phyloP scores from a whole-genome alignment of 1,140 invertebrate genomes.

The Drosophila carrolli region DNA sequence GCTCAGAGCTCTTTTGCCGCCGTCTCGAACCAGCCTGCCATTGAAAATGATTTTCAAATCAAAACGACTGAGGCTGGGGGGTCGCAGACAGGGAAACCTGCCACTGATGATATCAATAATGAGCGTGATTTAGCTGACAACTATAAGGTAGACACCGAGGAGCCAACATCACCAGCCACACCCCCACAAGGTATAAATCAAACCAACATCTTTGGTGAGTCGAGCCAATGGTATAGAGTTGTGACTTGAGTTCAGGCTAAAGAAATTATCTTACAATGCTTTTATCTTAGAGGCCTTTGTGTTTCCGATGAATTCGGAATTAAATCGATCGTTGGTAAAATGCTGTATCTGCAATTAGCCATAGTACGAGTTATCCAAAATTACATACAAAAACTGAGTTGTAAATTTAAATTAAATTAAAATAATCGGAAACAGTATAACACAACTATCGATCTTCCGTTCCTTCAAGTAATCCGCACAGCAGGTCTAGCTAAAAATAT shows the following conservation, averaged over 20 bases:
- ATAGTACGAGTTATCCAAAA: too few relatives aligned
- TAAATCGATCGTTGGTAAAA: not conserved
- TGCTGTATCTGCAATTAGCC: too few relatives aligned
- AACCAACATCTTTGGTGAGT: constrained; percentile 17
- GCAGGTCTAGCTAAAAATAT: not conserved
- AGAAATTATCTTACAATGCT: not conserved
- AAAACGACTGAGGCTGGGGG: constrained; percentile 29
- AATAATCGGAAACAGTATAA: not conserved
- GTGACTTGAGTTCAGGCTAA: constrained; percentile 23
- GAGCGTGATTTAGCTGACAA: constrained; percentile 81
- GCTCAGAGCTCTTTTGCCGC: constrained; percentile 10
- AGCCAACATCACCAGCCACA: constrained; percentile 14
- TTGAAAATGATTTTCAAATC: constrained; percentile 83
- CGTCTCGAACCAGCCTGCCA: constrained; percentile 33
- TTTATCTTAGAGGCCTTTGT: not conserved
- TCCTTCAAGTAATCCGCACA: too few relatives aligned
- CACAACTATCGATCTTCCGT: not conserved
- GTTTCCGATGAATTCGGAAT: not conserved
- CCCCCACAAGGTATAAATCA: constrained; percentile 61
- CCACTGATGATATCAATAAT: constrained; percentile 80
- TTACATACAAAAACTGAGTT: too few relatives aligned
- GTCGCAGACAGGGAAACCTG: constrained; percentile 44
- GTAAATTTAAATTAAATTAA: too few relatives aligned
- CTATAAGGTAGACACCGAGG: constrained; percentile 57
- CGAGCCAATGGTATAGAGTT: constrained; percentile 9